Percentiles rank a stretch among this genome's conserved stretches.
Conservation (phyloP, 1,140 invertebrate genomes). For the Polypedilum pembai region DNA sequence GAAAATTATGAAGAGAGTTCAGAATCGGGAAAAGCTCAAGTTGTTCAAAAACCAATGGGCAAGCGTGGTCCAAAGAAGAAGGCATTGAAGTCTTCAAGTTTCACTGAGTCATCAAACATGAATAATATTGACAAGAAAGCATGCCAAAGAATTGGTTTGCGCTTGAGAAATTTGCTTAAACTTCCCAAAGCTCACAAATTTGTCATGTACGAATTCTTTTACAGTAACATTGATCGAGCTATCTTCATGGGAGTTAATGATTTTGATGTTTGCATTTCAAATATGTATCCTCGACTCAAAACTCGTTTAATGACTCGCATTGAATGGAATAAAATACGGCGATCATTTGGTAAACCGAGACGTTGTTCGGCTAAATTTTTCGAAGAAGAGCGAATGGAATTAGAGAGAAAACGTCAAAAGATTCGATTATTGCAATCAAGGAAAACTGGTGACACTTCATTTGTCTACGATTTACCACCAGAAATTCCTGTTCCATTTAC, state of each 20-base stretch:
- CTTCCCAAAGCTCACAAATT: constrained; percentile 98
- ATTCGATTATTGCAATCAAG: constrained; percentile 91
- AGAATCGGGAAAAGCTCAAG: not conserved
- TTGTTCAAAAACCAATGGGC: constrained; percentile 2
- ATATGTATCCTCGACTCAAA: constrained; percentile 89
- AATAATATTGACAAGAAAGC: constrained; percentile 55
- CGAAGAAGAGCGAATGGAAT: constrained; percentile 81
- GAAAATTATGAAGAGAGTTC: constrained; percentile 24
- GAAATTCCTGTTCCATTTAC: constrained; percentile 94
- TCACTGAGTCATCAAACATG: not conserved
- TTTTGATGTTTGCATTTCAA: constrained; percentile 88
- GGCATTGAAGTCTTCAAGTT: not conserved
- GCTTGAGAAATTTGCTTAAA: constrained; percentile 92
- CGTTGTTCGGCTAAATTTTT: constrained; percentile 93
- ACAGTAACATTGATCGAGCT: constrained; percentile 93
- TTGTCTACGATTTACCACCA: constrained; percentile 78
- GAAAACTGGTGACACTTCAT: constrained; percentile 72
- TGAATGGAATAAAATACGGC: constrained; percentile 92
- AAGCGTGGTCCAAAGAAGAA: not conserved
- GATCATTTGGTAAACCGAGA: constrained; percentile 95
- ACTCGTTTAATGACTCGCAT: constrained; percentile 75
- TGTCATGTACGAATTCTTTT: constrained; percentile 99
- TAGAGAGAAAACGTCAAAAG: constrained; percentile 84
- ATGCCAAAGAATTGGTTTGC: constrained; percentile 82
- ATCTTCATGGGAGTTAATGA: constrained; percentile 95